Percentiles rank a stretch among this genome's conserved stretches.
These are phyloP conservation scores for Empidonax traillii DNA, from an alignment of 2,113 vertebrate genomes.

Conservation along the genomic window DNA sequence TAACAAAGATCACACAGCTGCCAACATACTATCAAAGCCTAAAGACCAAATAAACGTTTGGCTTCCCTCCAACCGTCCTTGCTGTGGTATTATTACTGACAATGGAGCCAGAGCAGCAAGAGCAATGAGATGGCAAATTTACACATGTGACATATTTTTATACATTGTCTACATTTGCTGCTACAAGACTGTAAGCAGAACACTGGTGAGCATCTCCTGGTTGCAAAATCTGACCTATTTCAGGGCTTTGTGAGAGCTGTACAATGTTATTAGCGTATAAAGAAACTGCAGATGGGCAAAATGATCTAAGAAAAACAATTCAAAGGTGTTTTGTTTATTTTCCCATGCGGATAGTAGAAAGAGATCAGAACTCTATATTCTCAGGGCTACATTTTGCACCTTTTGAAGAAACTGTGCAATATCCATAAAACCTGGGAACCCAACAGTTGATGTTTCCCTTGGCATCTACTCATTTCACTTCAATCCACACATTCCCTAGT, in stretches of 20 bases:
- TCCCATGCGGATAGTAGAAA: conserved; percentile 22
- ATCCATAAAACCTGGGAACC: neutral
- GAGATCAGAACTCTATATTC: neutral
- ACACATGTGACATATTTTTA: conserved; percentile 59
- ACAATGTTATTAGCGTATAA: neutral
- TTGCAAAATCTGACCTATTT: conserved; percentile 41
- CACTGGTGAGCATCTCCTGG: conserved; percentile 29
- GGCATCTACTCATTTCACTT: neutral
- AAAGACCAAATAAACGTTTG: conserved; percentile 68
- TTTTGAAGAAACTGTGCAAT: neutral
- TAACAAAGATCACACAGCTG: conserved; percentile 71
- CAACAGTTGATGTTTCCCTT: neutral
- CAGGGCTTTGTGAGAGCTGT: neutral
- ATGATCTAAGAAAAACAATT: conserved; percentile 1
- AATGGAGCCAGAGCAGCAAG: conserved; percentile 62
- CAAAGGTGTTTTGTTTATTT: conserved; percentile 35
- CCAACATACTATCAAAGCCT: conserved; percentile 61
- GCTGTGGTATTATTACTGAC: conserved; percentile 62
- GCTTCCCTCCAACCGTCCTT: conserved; percentile 52
- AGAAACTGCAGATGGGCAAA: conserved; percentile 32
- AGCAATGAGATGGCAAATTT: conserved; percentile 62
- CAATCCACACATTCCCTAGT: neutral
- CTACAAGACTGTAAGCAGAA: conserved; percentile 44
- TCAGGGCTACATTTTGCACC: neutral
- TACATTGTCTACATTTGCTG: conserved; percentile 45